A percentile compares a stretch with the other conserved stretches of the same genome.
These are phyloP conservation scores for Sepioteuthis lessoniana DNA, from an alignment of 2,888 invertebrate species.

Conservation along the genomic window DNA sequence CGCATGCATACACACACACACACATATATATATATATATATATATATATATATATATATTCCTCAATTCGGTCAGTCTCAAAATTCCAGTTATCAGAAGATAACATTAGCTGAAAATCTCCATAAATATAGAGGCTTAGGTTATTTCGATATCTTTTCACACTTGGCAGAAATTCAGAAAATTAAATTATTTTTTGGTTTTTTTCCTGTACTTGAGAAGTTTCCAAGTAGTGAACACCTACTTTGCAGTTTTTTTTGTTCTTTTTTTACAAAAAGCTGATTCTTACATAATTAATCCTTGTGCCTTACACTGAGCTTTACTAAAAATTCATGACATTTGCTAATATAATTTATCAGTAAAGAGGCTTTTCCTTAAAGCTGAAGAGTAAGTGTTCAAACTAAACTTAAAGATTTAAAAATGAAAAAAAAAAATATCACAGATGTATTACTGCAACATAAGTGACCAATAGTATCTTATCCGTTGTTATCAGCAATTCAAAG, in stretches of 20 bases:
- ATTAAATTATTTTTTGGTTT: not conserved
- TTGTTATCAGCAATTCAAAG: not conserved
- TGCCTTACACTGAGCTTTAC: not conserved
- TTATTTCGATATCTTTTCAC: not conserved
- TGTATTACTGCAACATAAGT: not conserved
- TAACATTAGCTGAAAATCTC: not conserved
- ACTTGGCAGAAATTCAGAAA: not conserved
- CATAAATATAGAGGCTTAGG: not conserved
- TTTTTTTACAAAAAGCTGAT: not conserved
- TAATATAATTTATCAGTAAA: not conserved
- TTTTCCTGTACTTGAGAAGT: not conserved
- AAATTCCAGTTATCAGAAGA: not conserved
- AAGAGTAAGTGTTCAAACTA: not conserved
- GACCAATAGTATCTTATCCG: not conserved
- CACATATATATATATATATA: not conserved
- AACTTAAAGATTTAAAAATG: too few species aligned
- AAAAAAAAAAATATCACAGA: not conserved
- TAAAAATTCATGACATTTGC: too few species aligned
- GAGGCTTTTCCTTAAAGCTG: not conserved
- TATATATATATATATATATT: too few species aligned
- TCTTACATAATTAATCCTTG: not conserved
- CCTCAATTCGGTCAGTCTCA: slow-evolving; percentile 5
- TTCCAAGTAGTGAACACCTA: not conserved
- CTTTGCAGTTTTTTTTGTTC: not conserved
- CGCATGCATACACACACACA: not conserved